A percentile compares a stretch with the other conserved stretches of the same genome.
phyloP scores from a whole-genome alignment of 2,888 invertebrate genomes.

The Protonemura montana region DNA sequence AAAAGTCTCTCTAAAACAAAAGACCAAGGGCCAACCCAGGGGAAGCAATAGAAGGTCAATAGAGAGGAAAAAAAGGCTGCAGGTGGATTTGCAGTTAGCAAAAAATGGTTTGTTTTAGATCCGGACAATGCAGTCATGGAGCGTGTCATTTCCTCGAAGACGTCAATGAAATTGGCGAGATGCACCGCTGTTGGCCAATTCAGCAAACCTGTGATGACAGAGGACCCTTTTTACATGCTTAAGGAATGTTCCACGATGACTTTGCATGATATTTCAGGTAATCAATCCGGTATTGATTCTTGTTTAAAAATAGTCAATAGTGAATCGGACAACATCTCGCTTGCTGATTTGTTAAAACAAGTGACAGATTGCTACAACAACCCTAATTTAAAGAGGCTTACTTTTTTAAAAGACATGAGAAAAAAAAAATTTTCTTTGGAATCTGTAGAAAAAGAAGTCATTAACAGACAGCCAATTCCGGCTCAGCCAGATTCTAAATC shows the following conservation, averaged over 20 bases:
- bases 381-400: not conserved
- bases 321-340: not conserved
- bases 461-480: not conserved
- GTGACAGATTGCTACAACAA: not conserved
- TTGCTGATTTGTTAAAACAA: not conserved
- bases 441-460: not conserved
- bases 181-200: no score
- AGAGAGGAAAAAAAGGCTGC: no score
- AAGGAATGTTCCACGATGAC: not conserved
- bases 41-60: no score
- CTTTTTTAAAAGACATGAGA: not conserved
- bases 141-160: no score
- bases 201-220: no score
- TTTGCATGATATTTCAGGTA: not conserved
- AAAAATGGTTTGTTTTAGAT: no score
- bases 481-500: not conserved
- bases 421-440: not conserved
- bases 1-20: no score
- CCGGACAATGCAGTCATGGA: no score
- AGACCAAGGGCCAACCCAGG: no score
- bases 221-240: no score
- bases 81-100: no score
- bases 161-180: no score
- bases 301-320: not conserved
- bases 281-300: not conserved